Conservation (phyloP, 2,797 vertebrate genomes). For the Orestias chungarensis region DNA sequence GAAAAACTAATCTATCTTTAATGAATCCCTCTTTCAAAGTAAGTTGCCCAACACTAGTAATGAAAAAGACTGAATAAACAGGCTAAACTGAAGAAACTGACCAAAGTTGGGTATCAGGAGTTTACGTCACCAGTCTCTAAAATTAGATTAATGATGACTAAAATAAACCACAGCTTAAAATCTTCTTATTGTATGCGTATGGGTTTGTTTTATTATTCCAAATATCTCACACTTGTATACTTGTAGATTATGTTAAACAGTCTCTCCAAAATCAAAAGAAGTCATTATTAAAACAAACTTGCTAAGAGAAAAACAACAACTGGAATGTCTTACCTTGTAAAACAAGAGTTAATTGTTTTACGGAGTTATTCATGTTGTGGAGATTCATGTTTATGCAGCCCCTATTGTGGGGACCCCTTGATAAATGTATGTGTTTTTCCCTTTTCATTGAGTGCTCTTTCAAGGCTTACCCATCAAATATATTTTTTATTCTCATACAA, state of each 20-base stretch:
- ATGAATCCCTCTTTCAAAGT: no score
- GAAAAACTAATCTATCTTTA: no score
- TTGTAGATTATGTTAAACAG: not conserved
- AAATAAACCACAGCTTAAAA: not conserved
- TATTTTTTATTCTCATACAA: not conserved
- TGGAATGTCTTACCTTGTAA: not conserved
- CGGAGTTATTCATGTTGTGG: not conserved
- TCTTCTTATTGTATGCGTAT: not conserved
- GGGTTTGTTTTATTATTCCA: not conserved
- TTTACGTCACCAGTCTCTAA: not conserved
- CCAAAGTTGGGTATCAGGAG: no score
- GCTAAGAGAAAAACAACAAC: not conserved
- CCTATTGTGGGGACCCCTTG: not conserved
- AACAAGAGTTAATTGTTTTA: not conserved
- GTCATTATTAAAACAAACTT: not conserved
- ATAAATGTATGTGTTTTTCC: not conserved
- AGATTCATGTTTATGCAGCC: not conserved
- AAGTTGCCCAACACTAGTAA: no score
- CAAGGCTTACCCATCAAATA: slow-evolving; percentile 15
- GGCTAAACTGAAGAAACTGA: no score
- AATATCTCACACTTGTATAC: not conserved
- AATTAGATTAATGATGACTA: not conserved
- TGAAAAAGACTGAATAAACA: no score
- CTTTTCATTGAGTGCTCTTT: slow-evolving; percentile 10
- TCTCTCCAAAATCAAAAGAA: not conserved